Evolutionary conservation across 2,797 vertebrate genomes (phyloP).

Genomic region (Crypturellus tataupa): DNA sequence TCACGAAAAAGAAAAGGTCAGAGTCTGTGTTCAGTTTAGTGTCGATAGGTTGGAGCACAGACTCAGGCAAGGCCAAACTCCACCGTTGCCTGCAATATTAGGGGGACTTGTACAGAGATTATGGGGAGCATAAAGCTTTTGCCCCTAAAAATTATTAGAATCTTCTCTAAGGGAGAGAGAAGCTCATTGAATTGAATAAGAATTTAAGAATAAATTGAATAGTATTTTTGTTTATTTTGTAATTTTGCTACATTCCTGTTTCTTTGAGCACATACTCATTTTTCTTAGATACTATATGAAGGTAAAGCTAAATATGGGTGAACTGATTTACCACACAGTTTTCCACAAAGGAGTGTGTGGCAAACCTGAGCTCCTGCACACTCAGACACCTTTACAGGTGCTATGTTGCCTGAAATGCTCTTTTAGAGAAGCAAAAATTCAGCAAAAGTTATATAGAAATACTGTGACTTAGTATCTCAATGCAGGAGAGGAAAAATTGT

Average conservation of each 20-base stretch:
- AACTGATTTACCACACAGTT: not conserved
- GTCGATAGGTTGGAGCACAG: not conserved
- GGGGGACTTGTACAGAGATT: not conserved
- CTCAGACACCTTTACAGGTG: not conserved
- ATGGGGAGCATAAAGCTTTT: not conserved
- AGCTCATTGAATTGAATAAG: not conserved
- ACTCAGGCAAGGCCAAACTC: not conserved
- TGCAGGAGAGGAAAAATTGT: not conserved
- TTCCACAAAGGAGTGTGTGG: not conserved
- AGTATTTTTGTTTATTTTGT: not conserved
- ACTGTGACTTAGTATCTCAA: not conserved
- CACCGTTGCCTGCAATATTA: not conserved
- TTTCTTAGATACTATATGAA: not conserved
- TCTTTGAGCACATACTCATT: not conserved
- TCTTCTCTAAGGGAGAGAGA: not conserved
- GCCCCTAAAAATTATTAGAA: not conserved
- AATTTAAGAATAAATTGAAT: too few species aligned
- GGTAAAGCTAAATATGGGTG: not conserved
- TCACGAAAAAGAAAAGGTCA: conserved; percentile 6
- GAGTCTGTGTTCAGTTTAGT: conserved; percentile 29
- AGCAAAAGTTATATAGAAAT: not conserved
- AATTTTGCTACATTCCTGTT: not conserved
- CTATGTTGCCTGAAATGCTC: not conserved
- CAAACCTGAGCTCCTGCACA: not conserved
- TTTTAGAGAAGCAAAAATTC: not conserved